These are phyloP conservation scores for Corythucha ciliata DNA, from an alignment of 2,888 invertebrate genomes.

Conservation along the genomic window DNA sequence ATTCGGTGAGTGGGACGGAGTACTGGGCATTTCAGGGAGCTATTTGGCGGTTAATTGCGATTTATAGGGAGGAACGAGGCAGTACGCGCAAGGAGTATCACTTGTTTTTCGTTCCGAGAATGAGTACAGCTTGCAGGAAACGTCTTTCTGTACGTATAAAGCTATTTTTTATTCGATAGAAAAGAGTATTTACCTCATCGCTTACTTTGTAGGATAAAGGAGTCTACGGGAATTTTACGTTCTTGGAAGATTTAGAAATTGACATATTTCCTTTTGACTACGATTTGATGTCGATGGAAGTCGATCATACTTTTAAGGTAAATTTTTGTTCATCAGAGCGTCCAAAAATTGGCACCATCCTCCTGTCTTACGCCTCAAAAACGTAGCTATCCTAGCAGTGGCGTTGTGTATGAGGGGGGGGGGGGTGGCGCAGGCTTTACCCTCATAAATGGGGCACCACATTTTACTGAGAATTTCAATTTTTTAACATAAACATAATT, in stretches of 20 bases:
- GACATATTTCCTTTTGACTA: conserved; percentile 84
- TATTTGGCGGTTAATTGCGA: too few species aligned
- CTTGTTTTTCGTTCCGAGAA: conserved; percentile 79
- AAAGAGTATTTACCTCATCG: conserved; percentile 1
- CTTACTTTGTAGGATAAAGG: conserved; percentile 54
- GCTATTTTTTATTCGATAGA: neutral
- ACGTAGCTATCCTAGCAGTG: too few species aligned
- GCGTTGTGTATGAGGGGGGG: too few species aligned
- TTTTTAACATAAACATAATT: too few species aligned
- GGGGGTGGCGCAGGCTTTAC: too few species aligned
- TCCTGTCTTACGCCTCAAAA: neutral
- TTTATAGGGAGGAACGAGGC: conserved; percentile 44
- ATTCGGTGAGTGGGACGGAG: too few species aligned
- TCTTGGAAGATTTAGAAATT: conserved; percentile 75
- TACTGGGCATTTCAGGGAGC: too few species aligned
- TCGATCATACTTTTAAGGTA: conserved; percentile 66
- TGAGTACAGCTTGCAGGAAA: conserved; percentile 77
- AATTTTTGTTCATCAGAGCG: conserved; percentile 30
- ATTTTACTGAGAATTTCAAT: too few species aligned
- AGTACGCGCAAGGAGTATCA: conserved; percentile 63
- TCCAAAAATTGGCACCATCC: neutral
- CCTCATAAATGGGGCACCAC: too few species aligned
- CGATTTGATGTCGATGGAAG: conserved; percentile 87
- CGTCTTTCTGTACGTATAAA: conserved; percentile 51
- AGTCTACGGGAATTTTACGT: conserved; percentile 64